Conservation (phyloP, 2,888 invertebrate genomes). For the Orchesellides sinensis region DNA sequence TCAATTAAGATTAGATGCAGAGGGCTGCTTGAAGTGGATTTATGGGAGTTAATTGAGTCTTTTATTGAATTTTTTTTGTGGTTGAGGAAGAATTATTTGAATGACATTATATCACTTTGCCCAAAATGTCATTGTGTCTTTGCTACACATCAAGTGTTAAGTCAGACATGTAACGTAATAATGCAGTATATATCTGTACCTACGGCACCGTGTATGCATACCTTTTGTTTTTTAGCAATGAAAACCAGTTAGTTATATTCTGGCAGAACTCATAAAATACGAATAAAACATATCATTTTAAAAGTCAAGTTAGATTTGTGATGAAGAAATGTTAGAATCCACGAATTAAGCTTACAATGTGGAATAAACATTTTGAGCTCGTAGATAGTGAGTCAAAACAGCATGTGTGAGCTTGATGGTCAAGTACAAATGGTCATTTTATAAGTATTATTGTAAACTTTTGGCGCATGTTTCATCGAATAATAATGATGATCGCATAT, state of each 20-base stretch:
- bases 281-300: slow-evolving; percentile 3
- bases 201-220: no score
- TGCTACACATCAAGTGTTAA: no score
- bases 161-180: no score
- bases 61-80: no score
- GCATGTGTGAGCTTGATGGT: slow-evolving; percentile 20
- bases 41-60: no score
- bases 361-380: background rate
- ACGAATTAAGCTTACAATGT: background rate
- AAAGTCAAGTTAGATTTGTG: background rate
- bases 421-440: slow-evolving; percentile 19
- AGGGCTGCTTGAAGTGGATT: no score
- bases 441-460: background rate
- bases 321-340: background rate
- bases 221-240: slow-evolving; percentile 3
- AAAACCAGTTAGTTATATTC: slow-evolving; percentile 21
- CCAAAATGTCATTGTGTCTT: no score
- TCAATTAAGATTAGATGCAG: no score
- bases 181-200: no score
- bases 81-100: no score
- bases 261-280: slow-evolving; percentile 12
- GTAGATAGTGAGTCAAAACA: background rate
- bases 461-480: slow-evolving; percentile 24
- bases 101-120: no score
- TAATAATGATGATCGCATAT: slow-evolving; percentile 4